These are phyloP conservation scores for Yponomeuta cagnagella DNA, from an alignment of 2,888 invertebrate species.

Conservation along the genomic window DNA sequence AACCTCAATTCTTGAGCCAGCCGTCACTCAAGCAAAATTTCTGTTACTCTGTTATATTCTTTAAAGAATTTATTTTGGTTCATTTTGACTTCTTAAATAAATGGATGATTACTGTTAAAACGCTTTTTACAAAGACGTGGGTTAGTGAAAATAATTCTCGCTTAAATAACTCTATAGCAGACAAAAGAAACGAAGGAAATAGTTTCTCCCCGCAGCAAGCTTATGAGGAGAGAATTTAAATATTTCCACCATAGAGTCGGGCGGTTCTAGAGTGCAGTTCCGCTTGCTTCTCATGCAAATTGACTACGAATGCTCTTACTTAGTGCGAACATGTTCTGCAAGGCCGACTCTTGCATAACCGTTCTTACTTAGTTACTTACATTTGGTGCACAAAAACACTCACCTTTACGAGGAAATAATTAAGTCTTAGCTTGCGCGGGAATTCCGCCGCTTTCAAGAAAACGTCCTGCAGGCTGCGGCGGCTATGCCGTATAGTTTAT, in stretches of 20 bases:
- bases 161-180: neutral
- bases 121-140: no score
- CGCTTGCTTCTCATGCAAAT: constrained; percentile 7
- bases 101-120: no score
- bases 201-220: neutral
- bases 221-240: constrained; percentile 4
- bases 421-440: neutral
- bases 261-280: constrained; percentile 1
- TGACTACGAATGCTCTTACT: constrained; percentile 7
- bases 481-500: neutral
- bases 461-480: neutral
- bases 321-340: constrained; percentile 1
- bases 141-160: neutral
- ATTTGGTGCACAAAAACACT: neutral
- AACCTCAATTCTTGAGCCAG: no score
- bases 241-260: neutral
- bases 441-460: neutral
- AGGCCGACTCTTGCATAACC: neutral
- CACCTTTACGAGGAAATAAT: neutral
- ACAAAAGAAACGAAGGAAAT: constrained; percentile 1
- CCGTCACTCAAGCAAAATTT: no score
- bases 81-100: no score
- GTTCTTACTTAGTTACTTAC: neutral
- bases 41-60: no score
- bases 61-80: no score